Percentiles rank a stretch among this genome's conserved stretches.
These are phyloP conservation scores for western clawed frog (Xenopus tropicalis) DNA, from an alignment of 2,113 vertebrate species.

Conservation along the genomic window DNA sequence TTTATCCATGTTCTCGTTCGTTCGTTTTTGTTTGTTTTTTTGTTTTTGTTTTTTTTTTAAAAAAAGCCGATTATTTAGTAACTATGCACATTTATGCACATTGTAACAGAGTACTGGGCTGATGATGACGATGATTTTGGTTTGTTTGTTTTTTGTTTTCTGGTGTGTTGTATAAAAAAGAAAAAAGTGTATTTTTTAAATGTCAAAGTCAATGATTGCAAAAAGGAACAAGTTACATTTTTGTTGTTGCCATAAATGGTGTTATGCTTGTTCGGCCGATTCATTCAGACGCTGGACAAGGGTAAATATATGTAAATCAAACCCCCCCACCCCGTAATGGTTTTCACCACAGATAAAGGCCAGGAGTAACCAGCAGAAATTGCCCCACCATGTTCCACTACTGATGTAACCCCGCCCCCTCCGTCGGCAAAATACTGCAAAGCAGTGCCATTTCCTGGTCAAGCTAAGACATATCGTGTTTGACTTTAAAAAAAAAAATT, in stretches of 20 bases:
- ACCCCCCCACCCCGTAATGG: slow-evolving; percentile 10
- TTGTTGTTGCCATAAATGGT: slow-evolving; percentile 85
- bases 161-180: slow-evolving; percentile 67
- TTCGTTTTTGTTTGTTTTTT: slow-evolving; percentile 70
- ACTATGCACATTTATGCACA: slow-evolving; percentile 79
- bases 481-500: neutral
- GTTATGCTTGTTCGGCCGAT: slow-evolving; percentile 75
- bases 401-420: neutral
- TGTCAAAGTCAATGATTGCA: slow-evolving; percentile 67
- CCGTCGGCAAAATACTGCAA: too few species aligned
- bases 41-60: slow-evolving; percentile 69
- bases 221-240: slow-evolving; percentile 72
- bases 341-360: neutral
- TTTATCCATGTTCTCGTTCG: slow-evolving; percentile 63
- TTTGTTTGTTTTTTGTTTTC: slow-evolving; percentile 22
- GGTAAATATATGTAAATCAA: slow-evolving; percentile 56
- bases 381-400: too few species aligned
- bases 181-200: slow-evolving; percentile 65
- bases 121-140: slow-evolving; percentile 55
- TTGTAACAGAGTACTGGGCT: slow-evolving; percentile 87
- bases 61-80: slow-evolving; percentile 68
- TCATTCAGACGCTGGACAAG: slow-evolving; percentile 65
- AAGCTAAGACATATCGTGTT: too few species aligned
- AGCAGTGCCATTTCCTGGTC: too few species aligned
- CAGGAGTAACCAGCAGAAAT: slow-evolving; percentile 32